These are phyloP conservation scores for Teleogryllus occipitalis DNA, from an alignment of 1,140 invertebrate genomes.

Conservation along the genomic window DNA sequence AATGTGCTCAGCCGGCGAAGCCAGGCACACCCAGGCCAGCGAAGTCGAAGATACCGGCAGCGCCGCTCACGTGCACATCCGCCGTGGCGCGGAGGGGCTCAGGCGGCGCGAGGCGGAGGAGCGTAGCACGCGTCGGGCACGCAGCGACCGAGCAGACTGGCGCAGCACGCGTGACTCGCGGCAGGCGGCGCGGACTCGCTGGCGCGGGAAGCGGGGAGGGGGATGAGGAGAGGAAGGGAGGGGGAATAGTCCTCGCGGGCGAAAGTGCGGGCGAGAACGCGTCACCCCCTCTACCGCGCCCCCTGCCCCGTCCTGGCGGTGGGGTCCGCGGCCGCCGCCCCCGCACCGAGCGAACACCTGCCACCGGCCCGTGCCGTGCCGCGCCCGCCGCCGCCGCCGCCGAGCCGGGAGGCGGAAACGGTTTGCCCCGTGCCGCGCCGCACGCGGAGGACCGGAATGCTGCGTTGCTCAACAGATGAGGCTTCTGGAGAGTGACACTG, in stretches of 20 bases:
- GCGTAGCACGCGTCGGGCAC: background rate
- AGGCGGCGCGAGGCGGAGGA: background rate
- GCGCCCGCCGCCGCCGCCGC: no score
- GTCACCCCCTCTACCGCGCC: background rate
- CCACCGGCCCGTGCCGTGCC: background rate
- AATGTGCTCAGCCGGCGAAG: no score
- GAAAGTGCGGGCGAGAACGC: background rate
- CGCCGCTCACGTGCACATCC: no score
- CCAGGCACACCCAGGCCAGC: no score
- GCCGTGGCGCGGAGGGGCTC: background rate
- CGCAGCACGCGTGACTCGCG: background rate
- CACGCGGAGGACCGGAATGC: no score
- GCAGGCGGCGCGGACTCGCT: background rate
- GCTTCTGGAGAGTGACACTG: no score
- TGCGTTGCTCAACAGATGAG: no score
- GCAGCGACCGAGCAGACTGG: background rate
- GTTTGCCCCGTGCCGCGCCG: background rate
- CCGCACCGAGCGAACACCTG: background rate
- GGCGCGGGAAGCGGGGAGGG: no score
- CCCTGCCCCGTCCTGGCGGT: background rate
- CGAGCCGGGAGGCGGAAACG: background rate
- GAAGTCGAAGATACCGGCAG: no score
- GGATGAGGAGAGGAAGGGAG: no score
- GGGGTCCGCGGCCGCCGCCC: no score
- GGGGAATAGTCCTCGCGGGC: no score